Percentiles rank a stretch among this genome's conserved stretches.
Conservation (phyloP, 2,888 invertebrate species). For the Strigamia crassipes region DNA sequence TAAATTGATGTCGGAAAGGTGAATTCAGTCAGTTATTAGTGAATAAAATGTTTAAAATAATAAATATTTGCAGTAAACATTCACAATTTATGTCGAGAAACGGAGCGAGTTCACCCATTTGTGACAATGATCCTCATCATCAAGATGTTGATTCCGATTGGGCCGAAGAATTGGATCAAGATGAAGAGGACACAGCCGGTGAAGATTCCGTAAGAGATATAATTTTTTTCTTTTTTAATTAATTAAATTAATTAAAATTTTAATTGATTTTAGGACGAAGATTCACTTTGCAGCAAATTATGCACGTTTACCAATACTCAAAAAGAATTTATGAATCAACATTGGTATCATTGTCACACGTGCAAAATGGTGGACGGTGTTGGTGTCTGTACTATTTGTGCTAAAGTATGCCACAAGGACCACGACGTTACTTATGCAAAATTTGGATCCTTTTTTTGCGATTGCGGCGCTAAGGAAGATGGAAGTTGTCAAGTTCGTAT, state of each 20-base stretch:
- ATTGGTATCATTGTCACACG: constrained; percentile 94
- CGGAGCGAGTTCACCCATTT: constrained; percentile 55
- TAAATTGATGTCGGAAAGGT: constrained; percentile 57
- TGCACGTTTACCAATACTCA: constrained; percentile 97
- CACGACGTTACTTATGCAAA: constrained; percentile 98
- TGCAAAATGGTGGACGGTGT: constrained; percentile 98
- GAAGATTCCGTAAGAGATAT: constrained; percentile 72
- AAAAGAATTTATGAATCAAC: constrained; percentile 94
- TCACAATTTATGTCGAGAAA: constrained; percentile 47
- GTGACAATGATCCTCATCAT: constrained; percentile 46
- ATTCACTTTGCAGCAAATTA: constrained; percentile 84
- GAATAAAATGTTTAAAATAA: neutral
- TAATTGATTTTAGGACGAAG: constrained; percentile 70
- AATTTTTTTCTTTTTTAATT: constrained; percentile 18
- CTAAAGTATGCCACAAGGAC: constrained; percentile 92
- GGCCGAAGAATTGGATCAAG: constrained; percentile 80
- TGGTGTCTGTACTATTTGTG: constrained; percentile 97
- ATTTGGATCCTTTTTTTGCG: constrained; percentile 98
- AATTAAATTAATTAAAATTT: neutral
- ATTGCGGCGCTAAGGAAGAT: constrained; percentile 96
- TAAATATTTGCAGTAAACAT: neutral
- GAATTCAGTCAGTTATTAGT: neutral
- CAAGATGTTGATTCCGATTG: constrained; percentile 74
- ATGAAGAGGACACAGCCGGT: constrained; percentile 89
- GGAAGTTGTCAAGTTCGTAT: constrained; percentile 68